Evolutionary conservation across 2,113 vertebrate genomes (phyloP).

Genomic region (Cinclus cinclus): DNA sequence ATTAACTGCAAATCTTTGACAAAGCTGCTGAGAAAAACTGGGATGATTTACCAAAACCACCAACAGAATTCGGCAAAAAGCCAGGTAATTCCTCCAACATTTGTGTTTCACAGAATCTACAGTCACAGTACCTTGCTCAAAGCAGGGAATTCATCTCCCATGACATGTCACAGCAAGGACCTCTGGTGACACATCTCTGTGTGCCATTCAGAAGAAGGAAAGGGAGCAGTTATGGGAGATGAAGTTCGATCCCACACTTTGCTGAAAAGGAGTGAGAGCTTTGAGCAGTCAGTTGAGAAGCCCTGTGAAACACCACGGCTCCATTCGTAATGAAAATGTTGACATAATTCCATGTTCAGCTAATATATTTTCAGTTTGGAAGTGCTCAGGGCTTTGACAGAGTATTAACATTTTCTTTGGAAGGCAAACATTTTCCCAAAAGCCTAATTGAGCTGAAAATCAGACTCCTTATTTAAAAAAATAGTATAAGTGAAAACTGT

Average conservation of each 20-base stretch:
- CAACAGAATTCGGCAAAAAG: not conserved
- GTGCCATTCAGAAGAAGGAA: not conserved
- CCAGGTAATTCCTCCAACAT: not conserved
- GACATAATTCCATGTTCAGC: slow-evolving; percentile 51
- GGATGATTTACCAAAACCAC: not conserved
- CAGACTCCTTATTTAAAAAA: slow-evolving; percentile 24
- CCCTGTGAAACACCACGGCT: not conserved
- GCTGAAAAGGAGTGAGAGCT: not conserved
- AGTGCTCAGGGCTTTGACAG: slow-evolving; percentile 49
- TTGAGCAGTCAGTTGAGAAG: not conserved
- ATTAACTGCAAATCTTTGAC: not conserved
- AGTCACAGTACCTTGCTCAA: not conserved
- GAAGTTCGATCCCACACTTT: not conserved
- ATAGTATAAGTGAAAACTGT: slow-evolving; percentile 1
- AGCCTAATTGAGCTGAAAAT: slow-evolving; percentile 50
- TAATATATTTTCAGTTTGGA: slow-evolving; percentile 60
- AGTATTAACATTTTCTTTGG: slow-evolving; percentile 63
- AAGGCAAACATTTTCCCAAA: slow-evolving; percentile 57
- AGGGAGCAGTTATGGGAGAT: not conserved
- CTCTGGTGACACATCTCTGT: not conserved
- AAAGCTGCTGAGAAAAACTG: not conserved
- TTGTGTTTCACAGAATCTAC: not conserved
- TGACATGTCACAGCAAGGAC: not conserved
- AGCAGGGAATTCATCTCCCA: not conserved
- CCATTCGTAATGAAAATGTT: slow-evolving; percentile 32